Evolutionary conservation across 2,888 invertebrate species (phyloP), one percentile per base, ranked within the genome.

Genomic region (Isoperla grammatica): DNA sequence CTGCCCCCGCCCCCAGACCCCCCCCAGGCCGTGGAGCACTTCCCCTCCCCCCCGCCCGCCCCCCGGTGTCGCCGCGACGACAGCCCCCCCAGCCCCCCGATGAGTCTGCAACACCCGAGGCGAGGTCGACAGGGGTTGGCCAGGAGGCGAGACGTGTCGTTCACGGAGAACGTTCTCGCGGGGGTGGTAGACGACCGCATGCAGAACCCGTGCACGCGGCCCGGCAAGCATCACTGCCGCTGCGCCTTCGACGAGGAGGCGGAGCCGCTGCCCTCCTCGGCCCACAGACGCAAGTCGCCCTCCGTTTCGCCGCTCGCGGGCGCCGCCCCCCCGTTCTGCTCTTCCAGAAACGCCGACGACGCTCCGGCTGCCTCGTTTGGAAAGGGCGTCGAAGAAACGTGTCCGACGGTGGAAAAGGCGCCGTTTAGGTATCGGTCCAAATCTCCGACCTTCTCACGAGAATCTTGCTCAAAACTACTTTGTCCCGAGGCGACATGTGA

Each of bases 161-260:
- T 13, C 40, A n/a, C 15, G 39, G 6, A 50, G 6, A 53, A 46
- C 37, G 45, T 6, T 3, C 23, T 9, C 12, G 61, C 39, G 15
- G n/a, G n/a, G n/a, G 19, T 61, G 63, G 61, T 88, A 12, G 87
- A 88, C 69, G 88, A 88, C 68, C 76, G 88, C 65, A 83, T 88
- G 81, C 81, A 83, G 66, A 83, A 83, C 0, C 77, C 81, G 0
- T 89, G 88, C 73, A 85, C 84, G 66, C 81, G 85, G 66, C 87
- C 81, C 61, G 89, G 88, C 0, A 88, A 88, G 71, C 89, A 89
- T 71, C 85, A 85, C 65, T 90, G 89, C 73, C 83, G 80, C 58
- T 87, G 87, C 69, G 83, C 86, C 67, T 86, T 86, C 37, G 88
- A 88, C 67, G 84, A 86, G 1, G 83, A 81, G 9, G 68, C 71